Percentiles rank a stretch among this genome's conserved stretches.
These are phyloP conservation scores for Masnerella sp. DNA, from an alignment of 2,888 invertebrate genomes.

Conservation along the genomic window DNA sequence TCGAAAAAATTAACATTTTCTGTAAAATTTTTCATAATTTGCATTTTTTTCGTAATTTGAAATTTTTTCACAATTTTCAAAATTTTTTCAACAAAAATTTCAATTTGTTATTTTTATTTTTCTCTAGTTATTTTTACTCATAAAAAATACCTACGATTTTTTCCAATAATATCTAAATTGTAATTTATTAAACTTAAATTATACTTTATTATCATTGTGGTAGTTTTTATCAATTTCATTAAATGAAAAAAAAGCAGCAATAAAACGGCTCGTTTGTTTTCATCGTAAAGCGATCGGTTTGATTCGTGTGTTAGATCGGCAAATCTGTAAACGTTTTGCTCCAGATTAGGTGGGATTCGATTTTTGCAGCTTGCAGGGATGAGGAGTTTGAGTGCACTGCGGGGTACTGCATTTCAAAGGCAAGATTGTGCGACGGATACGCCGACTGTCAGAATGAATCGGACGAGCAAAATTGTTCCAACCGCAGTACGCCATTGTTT, in stretches of 20 bases:
- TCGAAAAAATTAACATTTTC: too few species aligned
- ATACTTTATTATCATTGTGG: too few species aligned
- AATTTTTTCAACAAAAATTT: too few species aligned
- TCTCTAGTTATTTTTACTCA: too few species aligned
- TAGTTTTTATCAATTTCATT: too few species aligned
- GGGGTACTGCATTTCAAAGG: slow-evolving; percentile 82
- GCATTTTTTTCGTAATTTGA: too few species aligned
- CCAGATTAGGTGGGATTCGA: slow-evolving; percentile 61
- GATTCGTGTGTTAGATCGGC: slow-evolving; percentile 15
- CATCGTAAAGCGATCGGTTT: not conserved
- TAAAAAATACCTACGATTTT: too few species aligned
- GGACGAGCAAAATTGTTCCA: slow-evolving; percentile 84
- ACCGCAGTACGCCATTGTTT: slow-evolving; percentile 64
- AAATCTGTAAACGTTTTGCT: slow-evolving; percentile 20
- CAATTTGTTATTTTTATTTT: too few species aligned
- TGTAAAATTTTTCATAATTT: too few species aligned
- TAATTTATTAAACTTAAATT: not conserved
- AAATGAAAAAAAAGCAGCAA: slow-evolving; percentile 6
- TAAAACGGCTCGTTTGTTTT: slow-evolving; percentile 16
- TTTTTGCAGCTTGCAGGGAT: slow-evolving; percentile 82
- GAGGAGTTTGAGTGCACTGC: slow-evolving; percentile 87
- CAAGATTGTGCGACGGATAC: slow-evolving; percentile 82
- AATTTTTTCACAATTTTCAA: too few species aligned
- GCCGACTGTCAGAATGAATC: slow-evolving; percentile 86
- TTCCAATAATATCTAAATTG: too few species aligned